phyloP scores from a whole-genome alignment of 2,113 vertebrate species.

The Phainopepla nitens region DNA sequence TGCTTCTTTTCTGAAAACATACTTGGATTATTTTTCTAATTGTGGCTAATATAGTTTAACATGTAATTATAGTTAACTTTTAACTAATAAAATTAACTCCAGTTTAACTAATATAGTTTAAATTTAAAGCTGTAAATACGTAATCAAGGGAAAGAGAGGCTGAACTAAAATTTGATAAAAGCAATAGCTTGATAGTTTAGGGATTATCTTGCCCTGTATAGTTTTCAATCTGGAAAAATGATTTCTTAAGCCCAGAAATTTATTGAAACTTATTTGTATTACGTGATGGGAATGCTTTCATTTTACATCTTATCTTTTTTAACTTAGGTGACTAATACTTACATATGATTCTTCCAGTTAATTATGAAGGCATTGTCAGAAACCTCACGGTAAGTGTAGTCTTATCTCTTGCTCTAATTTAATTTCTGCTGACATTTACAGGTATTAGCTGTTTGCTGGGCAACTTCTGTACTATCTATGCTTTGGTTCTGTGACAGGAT shows the following conservation, averaged over 20 bases:
- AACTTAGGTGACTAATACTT: constrained; percentile 66
- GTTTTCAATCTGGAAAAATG: background rate
- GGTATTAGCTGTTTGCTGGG: background rate
- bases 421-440: background rate
- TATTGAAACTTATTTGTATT: background rate
- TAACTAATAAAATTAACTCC: background rate
- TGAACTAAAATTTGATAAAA: background rate
- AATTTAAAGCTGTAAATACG: background rate
- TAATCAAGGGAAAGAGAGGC: background rate
- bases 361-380: constrained; percentile 85
- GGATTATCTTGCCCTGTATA: background rate
- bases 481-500: background rate
- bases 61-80: background rate
- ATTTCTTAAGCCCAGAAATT: background rate
- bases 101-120: background rate
- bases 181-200: background rate
- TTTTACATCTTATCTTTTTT: constrained; percentile 42
- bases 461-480: background rate
- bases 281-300: background rate
- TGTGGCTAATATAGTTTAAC: background rate
- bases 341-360: constrained; percentile 79
- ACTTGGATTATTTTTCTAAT: background rate
- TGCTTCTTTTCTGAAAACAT: background rate
- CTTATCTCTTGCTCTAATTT: background rate
- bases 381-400: constrained; percentile 89